phyloP scores from a whole-genome alignment of 2,888 invertebrate species.

The Anthoptus insignis region DNA sequence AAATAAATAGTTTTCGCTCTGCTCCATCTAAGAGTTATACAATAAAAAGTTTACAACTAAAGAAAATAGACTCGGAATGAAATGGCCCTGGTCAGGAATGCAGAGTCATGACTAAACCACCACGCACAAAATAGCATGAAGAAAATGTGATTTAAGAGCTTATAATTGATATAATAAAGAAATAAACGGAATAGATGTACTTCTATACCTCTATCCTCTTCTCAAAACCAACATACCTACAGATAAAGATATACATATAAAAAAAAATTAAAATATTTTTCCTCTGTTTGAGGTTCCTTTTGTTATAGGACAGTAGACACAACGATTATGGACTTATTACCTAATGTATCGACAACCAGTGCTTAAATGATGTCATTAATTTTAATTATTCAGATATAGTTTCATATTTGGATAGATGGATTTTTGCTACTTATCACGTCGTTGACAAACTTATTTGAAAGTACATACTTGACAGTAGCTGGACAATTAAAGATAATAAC shows the following conservation, averaged over 20 bases:
- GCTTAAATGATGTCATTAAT: too few relatives aligned
- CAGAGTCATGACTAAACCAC: slow-evolving; percentile 18
- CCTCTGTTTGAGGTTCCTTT: too few relatives aligned
- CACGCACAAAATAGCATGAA: slow-evolving; percentile 11
- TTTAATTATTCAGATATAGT: too few relatives aligned
- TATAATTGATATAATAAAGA: slow-evolving; percentile 4
- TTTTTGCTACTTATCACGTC: too few relatives aligned
- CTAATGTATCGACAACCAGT: too few relatives aligned
- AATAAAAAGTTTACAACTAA: slow-evolving; percentile 77
- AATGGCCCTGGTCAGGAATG: slow-evolving; percentile 41
- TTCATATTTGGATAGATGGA: too few relatives aligned
- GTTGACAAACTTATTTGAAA: too few relatives aligned
- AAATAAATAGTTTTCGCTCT: slow-evolving; percentile 80
- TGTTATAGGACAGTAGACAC: too few relatives aligned
- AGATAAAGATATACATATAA: background rate
- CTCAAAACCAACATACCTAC: background rate
- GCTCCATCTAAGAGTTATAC: slow-evolving; percentile 72
- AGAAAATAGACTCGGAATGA: slow-evolving; percentile 66
- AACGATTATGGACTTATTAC: too few relatives aligned
- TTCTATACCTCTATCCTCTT: background rate
- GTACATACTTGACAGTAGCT: too few relatives aligned
- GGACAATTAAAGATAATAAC: too few relatives aligned
- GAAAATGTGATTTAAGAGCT: slow-evolving; percentile 1
- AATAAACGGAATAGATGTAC: background rate
- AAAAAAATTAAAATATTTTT: too few relatives aligned